These are phyloP conservation scores for Solenopsis invicta DNA, from an alignment of 1,140 invertebrate species.

Conservation along the genomic window DNA sequence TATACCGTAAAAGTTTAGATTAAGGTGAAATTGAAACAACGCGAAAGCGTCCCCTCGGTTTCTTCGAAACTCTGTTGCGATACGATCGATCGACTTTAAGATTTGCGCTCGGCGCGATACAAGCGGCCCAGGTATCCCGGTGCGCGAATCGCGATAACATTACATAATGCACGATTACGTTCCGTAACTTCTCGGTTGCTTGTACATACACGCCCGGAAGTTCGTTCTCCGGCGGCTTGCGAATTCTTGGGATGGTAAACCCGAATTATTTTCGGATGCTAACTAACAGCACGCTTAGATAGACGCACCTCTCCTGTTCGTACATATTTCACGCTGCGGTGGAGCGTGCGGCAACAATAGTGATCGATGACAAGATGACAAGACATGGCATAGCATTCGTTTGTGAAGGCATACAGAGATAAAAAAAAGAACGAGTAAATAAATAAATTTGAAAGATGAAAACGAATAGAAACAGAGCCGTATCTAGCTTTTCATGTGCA, in stretches of 20 bases:
- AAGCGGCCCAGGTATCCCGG: constrained; percentile 20
- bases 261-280: constrained; percentile 48
- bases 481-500: too few species aligned
- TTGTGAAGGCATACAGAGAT: neutral
- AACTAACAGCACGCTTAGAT: constrained; percentile 56
- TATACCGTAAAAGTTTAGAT: constrained; percentile 61
- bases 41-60: neutral
- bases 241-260: constrained; percentile 31
- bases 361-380: neutral
- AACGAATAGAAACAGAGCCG: neutral
- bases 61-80: constrained; percentile 25
- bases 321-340: constrained; percentile 52
- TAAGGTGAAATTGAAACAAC: constrained; percentile 37
- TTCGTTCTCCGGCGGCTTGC: constrained; percentile 41
- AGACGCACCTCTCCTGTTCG: constrained; percentile 43
- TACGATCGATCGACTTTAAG: constrained; percentile 25
- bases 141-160: constrained; percentile 28
- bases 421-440: neutral
- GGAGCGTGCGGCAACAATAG: constrained; percentile 41
- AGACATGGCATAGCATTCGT: neutral
- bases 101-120: constrained; percentile 18
- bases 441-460: neutral
- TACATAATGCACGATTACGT: constrained; percentile 36
- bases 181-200: constrained; percentile 46
- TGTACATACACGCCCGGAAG: constrained; percentile 53